Base-by-base conservation (phyloP, 2,797 vertebrate genomes). In the Hoplostethus atlanticus region DNA sequence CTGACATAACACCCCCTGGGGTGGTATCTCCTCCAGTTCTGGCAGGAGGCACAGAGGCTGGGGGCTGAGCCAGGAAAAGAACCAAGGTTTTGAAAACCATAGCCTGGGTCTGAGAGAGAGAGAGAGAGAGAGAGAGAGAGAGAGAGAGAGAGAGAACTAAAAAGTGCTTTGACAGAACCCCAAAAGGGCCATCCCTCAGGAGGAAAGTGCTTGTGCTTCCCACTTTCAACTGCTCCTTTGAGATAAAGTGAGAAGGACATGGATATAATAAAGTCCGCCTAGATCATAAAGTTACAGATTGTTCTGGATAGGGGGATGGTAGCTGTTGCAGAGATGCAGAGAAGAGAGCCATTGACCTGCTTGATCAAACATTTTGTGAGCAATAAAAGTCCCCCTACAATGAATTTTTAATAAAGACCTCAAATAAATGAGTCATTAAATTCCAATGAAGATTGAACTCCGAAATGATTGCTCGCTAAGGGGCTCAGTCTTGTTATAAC, bases 11-110 rank as follows among this genome's bases (percentile, higher is more conserved):
- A 44, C 4, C 44, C 69, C 68, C 71, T 34, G 53, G 60, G 70
- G 78, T 72, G 75, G 71, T 66, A 80, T 84, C 36, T 64, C 76
- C 65, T 77, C 53, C 68, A 76, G 55, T 66, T 79, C 64, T 80
- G 62, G 71, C 65, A 70, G 75, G 55, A 63, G 56, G 31, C 57
- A 56, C 6, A 67, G 50, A 71, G 58, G 50, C 47, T 44, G 52
- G 16, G 21, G 72, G 42, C 67, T 65, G 54, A 78, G 64, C 73
- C 65, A 76, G 64, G 17, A 69, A 68, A 69, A 84, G 59, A 80
- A 77, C 71, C 80, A 66, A 81, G 55, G 69, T 77, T 71, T 42
- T 78, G 60, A 64, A 77, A 73, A 79, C 53, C 69, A 67, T 42
- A 51, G 61, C 46, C 6, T 40, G 8, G 7, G 34, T 21, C 21